Conservation (phyloP, 2,113 vertebrate species). For the Mugil cephalus region DNA sequence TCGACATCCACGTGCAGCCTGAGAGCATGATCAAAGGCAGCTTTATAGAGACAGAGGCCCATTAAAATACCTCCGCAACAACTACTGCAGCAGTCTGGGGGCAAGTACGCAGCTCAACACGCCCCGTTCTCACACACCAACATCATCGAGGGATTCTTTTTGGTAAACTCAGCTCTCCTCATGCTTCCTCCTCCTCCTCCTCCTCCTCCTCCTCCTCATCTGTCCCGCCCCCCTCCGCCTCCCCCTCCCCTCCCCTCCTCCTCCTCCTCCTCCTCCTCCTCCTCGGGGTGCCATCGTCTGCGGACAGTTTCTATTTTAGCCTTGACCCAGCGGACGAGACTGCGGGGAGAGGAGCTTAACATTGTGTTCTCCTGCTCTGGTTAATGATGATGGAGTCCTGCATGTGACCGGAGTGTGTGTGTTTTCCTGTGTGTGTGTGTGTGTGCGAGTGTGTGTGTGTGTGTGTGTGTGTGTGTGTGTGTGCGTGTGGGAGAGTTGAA, state of each 20-base stretch:
- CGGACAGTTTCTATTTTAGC: conserved; percentile 73
- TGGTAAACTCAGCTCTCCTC: conserved; percentile 19
- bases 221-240: conserved; percentile 33
- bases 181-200: conserved; percentile 6
- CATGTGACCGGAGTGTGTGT: conserved; percentile 35
- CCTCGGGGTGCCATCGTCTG: conserved; percentile 52
- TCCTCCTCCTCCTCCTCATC: conserved; percentile 12
- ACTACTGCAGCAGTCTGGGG: conserved; percentile 78
- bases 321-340: conserved; percentile 60
- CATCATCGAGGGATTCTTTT: conserved; percentile 44
- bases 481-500: conserved; percentile 40
- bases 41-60: conserved; percentile 77
- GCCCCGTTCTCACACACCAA: conserved; percentile 57
- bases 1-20: conserved; percentile 62
- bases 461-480: conserved; percentile 36
- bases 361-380: conserved; percentile 71
- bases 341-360: conserved; percentile 68
- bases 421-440: too few relatives aligned
- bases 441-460: conserved; percentile 38
- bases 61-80: conserved; percentile 82
- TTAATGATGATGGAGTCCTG: conserved; percentile 69
- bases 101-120: conserved; percentile 53
- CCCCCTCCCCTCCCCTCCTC: conserved; percentile 4
- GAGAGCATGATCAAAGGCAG: conserved; percentile 76
- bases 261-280: conserved; percentile 6